Base-by-base conservation (phyloP, 64 coral and sea anemone species). In the Exaiptasia diaphana region DNA sequence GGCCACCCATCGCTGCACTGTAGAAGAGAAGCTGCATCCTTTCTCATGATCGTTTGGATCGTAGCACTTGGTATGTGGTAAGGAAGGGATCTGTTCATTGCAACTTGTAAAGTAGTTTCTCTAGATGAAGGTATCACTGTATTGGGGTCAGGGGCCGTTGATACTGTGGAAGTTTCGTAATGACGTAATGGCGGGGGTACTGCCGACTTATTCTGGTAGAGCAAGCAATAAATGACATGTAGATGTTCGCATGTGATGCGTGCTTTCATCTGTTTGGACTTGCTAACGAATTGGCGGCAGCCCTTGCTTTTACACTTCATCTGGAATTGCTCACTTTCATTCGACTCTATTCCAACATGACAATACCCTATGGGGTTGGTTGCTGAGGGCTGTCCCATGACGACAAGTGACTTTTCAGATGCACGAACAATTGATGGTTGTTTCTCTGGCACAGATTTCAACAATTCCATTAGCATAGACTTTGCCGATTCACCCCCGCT, bases 351-450 rank as follows among this genome's bases (percentile, higher is more conserved):
- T 10, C 20, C 18, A 24, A 80, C 22, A 46, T 81, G 78, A 17
- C 20, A 42, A 68, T 36, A 81, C 21, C 78, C 78, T 67, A 67
- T 53, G 52, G 78, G 38, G 28, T 81, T 81, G 18, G 61, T 46
- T 21, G 78, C 43, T 4, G 78, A 36, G 13, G 78, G 41, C 23
- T 4, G 26, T 4, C 78, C 78, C 64, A 67, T 52, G 22, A 67
- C 78, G 20, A 28, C 29, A 22, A 50, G 68, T 13, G 34, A 2
- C 17, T 26, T 20, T 9, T 67, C 60, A 34, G 44, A 31, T 9
- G 38, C 18, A 1, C 40, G 33, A 31, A 48, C 40, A 64, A 50
- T 4, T 49, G 77, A 20, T 24, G 60, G 18, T 2, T 73, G 38
- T 23, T 4, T 41, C 7, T 27, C 20, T 1, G 68, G 68, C 0